Percentiles rank a stretch among this genome's conserved stretches.
Evolutionary conservation across 1,140 invertebrate genomes (phyloP).

Genomic region (Rhagoletis zephyria): DNA sequence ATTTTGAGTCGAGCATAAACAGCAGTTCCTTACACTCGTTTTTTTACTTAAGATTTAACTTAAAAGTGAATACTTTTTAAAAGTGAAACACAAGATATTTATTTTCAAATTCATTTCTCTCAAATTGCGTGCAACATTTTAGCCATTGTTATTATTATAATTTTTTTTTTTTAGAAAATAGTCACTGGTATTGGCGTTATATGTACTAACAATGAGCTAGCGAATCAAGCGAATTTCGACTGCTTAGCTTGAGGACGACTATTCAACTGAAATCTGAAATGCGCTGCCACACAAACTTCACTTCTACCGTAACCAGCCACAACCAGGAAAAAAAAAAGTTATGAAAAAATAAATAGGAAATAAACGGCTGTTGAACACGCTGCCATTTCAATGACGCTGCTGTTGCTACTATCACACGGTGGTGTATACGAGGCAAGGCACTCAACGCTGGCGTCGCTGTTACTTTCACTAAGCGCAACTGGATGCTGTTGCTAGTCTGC

Average conservation of each 20-base stretch:
- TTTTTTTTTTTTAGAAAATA: neutral
- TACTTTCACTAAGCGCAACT: neutral
- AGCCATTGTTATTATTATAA: neutral
- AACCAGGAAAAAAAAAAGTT: neutral
- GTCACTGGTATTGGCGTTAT: neutral
- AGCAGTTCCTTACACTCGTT: no score
- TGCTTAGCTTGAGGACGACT: conserved; percentile 65
- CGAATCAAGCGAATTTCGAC: conserved; percentile 20
- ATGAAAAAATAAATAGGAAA: neutral
- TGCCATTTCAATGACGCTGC: conserved; percentile 11
- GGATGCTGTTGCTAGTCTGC: neutral
- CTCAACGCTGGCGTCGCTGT: conserved; percentile 12
- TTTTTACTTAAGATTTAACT: no score
- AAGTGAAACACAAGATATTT: neutral
- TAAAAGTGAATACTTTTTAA: neutral
- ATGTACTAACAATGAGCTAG: neutral
- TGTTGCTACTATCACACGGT: neutral
- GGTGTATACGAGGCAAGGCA: conserved; percentile 5
- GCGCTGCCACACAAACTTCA: conserved; percentile 59
- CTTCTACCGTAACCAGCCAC: conserved; percentile 64
- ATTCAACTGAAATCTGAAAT: conserved; percentile 68
- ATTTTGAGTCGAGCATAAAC: no score
- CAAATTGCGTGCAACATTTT: neutral
- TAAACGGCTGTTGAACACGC: conserved; percentile 14
- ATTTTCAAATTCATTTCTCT: neutral